Percentiles rank a stretch among this genome's conserved stretches.
Conservation (phyloP, 1,140 invertebrate genomes). For the Zaprionus africanus region DNA sequence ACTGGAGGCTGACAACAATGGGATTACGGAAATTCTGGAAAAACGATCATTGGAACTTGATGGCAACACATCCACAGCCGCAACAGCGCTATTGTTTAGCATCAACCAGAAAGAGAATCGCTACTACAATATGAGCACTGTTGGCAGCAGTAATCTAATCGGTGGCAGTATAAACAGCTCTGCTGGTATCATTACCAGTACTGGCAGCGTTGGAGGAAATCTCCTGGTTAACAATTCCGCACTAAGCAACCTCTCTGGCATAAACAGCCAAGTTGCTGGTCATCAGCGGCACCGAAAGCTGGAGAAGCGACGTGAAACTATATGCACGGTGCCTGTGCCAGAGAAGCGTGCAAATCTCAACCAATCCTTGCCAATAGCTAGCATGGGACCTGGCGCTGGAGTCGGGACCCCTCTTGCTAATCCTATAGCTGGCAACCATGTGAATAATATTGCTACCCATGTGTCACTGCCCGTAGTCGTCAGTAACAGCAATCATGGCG, state of each 20-base stretch:
- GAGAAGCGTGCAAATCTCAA: constrained; percentile 84
- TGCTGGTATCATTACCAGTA: constrained; percentile 24
- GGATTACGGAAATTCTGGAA: constrained; percentile 98
- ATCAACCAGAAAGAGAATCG: constrained; percentile 86
- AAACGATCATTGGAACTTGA: constrained; percentile 94
- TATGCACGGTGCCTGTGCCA: constrained; percentile 79
- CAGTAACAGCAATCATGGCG: constrained; percentile 11
- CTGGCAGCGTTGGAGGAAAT: constrained; percentile 12
- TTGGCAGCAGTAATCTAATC: constrained; percentile 18
- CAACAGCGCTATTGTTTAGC: constrained; percentile 64
- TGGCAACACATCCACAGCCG: constrained; percentile 84
- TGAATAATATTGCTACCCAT: constrained; percentile 39
- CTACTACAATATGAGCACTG: constrained; percentile 79
- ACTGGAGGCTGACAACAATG: constrained; percentile 98
- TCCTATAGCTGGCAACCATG: constrained; percentile 29
- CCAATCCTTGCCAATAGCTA: constrained; percentile 53
- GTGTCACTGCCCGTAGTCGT: constrained; percentile 39
- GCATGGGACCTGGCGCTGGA: not conserved
- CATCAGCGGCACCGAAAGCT: constrained; percentile 78
- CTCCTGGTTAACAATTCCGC: constrained; percentile 9
- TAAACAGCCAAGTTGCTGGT: constrained; percentile 16
- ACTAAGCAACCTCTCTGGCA: constrained; percentile 15
- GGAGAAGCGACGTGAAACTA: constrained; percentile 86
- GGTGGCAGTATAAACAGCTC: constrained; percentile 41
- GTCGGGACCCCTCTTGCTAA: not conserved